These are phyloP conservation scores for Chaetophractus vellerosus DNA, from an alignment of 2,797 vertebrate species.

Conservation along the genomic window DNA sequence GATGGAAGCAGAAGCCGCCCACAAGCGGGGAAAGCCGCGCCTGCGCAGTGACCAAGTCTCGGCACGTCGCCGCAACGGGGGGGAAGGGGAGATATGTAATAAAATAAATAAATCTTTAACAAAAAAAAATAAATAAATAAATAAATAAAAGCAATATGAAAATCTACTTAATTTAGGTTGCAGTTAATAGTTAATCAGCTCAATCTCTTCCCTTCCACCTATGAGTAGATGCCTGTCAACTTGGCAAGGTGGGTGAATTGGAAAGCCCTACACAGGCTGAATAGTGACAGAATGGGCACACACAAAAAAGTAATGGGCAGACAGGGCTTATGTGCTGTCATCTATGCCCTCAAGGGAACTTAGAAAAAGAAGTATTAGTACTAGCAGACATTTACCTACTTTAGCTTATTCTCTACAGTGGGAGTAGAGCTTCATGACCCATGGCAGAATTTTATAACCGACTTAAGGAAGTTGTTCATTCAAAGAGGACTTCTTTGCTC, in stretches of 20 bases:
- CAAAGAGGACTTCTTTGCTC: constrained; percentile 79
- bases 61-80: no score
- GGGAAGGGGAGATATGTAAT: no score
- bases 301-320: background rate
- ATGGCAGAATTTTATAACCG: constrained; percentile 66
- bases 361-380: background rate
- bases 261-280: constrained; percentile 7
- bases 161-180: constrained; percentile 65
- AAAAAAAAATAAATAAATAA: no score
- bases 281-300: background rate
- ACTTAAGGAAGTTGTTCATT: constrained; percentile 77
- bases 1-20: no score
- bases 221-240: background rate
- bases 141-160: constrained; percentile 75
- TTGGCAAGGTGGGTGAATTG: constrained; percentile 5
- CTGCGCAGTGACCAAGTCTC: no score
- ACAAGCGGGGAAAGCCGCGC: no score
- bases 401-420: constrained; percentile 72
- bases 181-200: constrained; percentile 72
- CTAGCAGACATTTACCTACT: constrained; percentile 15
- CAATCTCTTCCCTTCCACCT: constrained; percentile 26
- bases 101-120: no score
- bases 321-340: background rate
- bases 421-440: constrained; percentile 61
- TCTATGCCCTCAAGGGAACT: background rate